Base-by-base conservation (phyloP, 2,113 vertebrate species). In the Ctenodactylus gundi region DNA sequence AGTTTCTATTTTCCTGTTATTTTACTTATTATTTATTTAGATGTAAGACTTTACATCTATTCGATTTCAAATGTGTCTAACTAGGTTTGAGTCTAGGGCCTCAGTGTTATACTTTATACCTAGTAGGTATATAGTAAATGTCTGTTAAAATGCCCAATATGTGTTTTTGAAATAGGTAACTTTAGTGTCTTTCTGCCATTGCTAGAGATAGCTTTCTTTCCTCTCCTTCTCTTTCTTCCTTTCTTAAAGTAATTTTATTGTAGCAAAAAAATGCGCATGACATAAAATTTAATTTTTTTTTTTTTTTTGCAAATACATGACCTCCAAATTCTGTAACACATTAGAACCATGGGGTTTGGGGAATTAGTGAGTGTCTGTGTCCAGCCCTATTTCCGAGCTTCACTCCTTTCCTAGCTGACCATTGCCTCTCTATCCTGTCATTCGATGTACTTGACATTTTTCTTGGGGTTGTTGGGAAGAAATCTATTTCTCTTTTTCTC, bases 401-500 rank as follows among this genome's bases (percentile, higher is more conserved):
- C n/a, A n/a, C n/a, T n/a, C n/a, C n/a, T n/a, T n/a, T n/a, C n/a
- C n/a, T n/a, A n/a, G n/a, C n/a, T n/a, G n/a, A n/a, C n/a, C n/a
- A n/a, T n/a, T n/a, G n/a, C n/a, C n/a, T n/a, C n/a, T n/a, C n/a
- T n/a, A n/a, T n/a, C n/a, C 53, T 87, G 39, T 36, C 84, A 44
- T 68, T 77, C 36, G 68, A 46, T 87, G 9, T 86, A 62, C 91
- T 94, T 95, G 46, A 65, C 80, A 51, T 94, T 88, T 31, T 92
- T 89, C 57, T 55, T 41, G 34, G 95, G 91, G 60, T 91, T 78
- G 31, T 90, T 75, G 72, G 39, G 4, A 73, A 89, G 67, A 90
- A 90, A 73, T 72, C 36, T 68, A 65, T 75, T 92, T 91, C 65
- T 91, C 57, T 97, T 95, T 88, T 41, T 94, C n/a, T 84, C 29